Evolutionary conservation across 2,888 invertebrate species (phyloP).

Genomic region (Netelia fuscicornis): DNA sequence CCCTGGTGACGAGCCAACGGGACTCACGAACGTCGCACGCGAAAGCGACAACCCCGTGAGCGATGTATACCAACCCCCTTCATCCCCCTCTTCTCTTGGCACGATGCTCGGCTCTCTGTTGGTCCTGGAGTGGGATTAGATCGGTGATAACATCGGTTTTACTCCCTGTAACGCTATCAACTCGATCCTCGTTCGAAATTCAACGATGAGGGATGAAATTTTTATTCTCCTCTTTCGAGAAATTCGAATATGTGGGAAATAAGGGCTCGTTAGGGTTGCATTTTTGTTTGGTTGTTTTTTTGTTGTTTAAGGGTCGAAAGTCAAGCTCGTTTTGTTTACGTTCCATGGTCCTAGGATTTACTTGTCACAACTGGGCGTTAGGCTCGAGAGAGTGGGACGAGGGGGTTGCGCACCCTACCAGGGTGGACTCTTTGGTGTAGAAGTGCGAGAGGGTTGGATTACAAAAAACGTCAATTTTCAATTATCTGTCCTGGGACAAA

Average conservation of each 20-base stretch:
- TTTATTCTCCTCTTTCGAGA: too few species aligned
- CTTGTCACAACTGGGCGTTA: conserved; percentile 60
- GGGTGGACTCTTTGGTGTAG: background rate
- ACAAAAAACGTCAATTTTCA: conserved; percentile 78
- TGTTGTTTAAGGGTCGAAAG: background rate
- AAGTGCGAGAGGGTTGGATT: conserved; percentile 61
- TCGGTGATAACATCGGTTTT: conserved; percentile 19
- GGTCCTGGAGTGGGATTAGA: conserved; percentile 23
- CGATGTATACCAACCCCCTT: conserved; percentile 68
- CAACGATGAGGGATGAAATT: background rate
- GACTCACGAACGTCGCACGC: conserved; percentile 21
- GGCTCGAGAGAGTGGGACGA: background rate
- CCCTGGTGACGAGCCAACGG: conserved; percentile 21
- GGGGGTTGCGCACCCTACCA: conserved; percentile 27
- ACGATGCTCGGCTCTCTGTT: background rate
- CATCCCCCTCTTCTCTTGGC: background rate
- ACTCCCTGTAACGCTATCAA: background rate
- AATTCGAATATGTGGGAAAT: too few species aligned
- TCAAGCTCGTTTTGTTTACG: background rate
- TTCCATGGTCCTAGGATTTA: conserved; percentile 71
- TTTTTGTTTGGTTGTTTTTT: background rate
- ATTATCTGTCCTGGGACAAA: conserved; percentile 74
- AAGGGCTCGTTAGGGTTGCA: background rate
- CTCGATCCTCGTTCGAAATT: background rate
- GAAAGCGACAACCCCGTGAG: conserved; percentile 69